Percentiles rank a stretch among this genome's conserved stretches.
Conservation (phyloP, 2,888 invertebrate genomes). For the Ophonus ardosiacus region DNA sequence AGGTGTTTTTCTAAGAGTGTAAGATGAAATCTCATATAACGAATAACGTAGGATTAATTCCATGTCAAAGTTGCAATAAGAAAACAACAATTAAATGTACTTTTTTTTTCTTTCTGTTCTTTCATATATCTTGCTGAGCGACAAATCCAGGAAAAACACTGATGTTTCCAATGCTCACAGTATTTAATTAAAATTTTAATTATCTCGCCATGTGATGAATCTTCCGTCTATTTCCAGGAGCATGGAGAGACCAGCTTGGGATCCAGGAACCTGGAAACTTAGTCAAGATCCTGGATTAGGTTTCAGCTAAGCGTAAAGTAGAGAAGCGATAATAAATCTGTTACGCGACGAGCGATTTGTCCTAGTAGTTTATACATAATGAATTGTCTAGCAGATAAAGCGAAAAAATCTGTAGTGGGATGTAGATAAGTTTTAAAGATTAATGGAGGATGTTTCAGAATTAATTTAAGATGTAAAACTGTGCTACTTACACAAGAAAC, state of each 20-base stretch:
- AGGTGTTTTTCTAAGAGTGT: too few species aligned
- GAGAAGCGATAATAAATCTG: constrained; percentile 50
- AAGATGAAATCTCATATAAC: too few species aligned
- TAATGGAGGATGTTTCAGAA: neutral
- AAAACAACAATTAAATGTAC: neutral
- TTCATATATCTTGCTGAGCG: neutral
- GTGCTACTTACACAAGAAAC: neutral
- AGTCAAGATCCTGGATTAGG: constrained; percentile 22
- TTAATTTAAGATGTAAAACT: neutral
- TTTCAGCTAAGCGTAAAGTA: constrained; percentile 48
- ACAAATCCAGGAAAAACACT: constrained; percentile 19
- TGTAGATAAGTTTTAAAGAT: neutral
- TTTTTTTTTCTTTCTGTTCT: neutral
- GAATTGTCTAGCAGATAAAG: constrained; percentile 27
- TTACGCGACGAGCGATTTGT: constrained; percentile 52
- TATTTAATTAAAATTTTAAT: constrained; percentile 49
- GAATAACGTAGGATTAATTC: too few species aligned
- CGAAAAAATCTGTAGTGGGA: constrained; percentile 2
- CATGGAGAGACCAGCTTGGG: neutral
- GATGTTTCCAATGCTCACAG: constrained; percentile 22
- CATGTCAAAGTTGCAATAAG: too few species aligned
- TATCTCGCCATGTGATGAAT: constrained; percentile 9
- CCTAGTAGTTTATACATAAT: constrained; percentile 59
- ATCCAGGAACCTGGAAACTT: neutral
- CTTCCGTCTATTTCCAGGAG: neutral